Evolutionary conservation across 1,140 invertebrate genomes (phyloP).

Genomic region (Drosophila aff.): DNA sequence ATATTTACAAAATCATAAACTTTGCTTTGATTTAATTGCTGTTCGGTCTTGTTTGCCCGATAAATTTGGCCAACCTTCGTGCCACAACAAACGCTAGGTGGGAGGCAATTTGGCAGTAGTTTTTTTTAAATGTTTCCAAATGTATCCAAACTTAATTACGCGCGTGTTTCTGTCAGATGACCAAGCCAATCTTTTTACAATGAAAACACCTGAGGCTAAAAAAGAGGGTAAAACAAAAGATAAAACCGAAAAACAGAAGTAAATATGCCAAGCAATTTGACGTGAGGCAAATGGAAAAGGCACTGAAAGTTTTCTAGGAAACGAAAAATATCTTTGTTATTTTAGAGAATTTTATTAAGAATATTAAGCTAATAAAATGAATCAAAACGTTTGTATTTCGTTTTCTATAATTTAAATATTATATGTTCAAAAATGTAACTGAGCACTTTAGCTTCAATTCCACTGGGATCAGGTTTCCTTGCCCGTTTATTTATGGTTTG

Average conservation of each 20-base stretch:
- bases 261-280: conserved; percentile 37
- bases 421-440: background rate
- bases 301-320: background rate
- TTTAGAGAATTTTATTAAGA: background rate
- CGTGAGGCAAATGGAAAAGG: conserved; percentile 1
- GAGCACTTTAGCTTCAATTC: background rate
- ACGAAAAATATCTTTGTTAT: background rate
- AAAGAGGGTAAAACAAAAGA: conserved; percentile 30
- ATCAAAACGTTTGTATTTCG: no score
- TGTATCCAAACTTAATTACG: conserved; percentile 66
- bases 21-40: conserved; percentile 49
- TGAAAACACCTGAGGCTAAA: conserved; percentile 31
- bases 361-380: background rate
- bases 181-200: conserved; percentile 38
- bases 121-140: conserved; percentile 21
- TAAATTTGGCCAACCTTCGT: conserved; percentile 63
- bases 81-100: conserved; percentile 34
- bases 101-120: conserved; percentile 38
- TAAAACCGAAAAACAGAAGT: conserved; percentile 20
- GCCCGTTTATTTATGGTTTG: conserved; percentile 18
- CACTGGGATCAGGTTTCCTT: conserved; percentile 10
- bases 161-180: conserved; percentile 67
- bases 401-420: background rate
- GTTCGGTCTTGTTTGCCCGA: conserved; percentile 39
- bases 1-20: conserved; percentile 45